Conservation (phyloP, 2,797 vertebrate genomes). For the Semotilus atromaculatus region DNA sequence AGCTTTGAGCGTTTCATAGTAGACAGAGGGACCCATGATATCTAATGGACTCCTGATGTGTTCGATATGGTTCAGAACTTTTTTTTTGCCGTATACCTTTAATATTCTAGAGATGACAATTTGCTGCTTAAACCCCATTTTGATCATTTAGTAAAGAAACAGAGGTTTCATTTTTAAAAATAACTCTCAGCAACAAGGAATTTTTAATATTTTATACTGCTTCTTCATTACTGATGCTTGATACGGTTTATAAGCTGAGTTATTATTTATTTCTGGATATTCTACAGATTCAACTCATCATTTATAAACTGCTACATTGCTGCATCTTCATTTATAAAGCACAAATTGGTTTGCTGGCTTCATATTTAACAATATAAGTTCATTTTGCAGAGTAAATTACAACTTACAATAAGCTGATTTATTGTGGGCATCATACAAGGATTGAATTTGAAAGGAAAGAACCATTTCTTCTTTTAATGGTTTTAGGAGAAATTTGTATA, state of each 20-base stretch:
- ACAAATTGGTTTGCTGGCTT: not conserved
- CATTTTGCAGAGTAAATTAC: not conserved
- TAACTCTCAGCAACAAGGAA: not conserved
- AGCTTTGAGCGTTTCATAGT: conserved; percentile 22
- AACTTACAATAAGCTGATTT: not conserved
- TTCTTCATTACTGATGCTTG: conserved; percentile 2
- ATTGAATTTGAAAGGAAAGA: not conserved
- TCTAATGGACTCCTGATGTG: not conserved
- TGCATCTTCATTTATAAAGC: not conserved
- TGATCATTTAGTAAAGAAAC: not conserved
- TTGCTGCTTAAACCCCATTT: not conserved
- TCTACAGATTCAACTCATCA: not conserved
- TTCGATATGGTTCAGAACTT: not conserved
- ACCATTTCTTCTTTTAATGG: not conserved
- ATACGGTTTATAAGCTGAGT: not conserved
- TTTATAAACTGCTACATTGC: not conserved
- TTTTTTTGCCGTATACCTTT: not conserved
- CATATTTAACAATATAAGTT: not conserved
- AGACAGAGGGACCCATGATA: not conserved
- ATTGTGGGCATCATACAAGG: not conserved
- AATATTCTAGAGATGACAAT: conserved; percentile 8
- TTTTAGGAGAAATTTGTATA: not conserved
- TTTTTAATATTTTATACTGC: not conserved
- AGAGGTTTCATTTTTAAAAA: not conserved
- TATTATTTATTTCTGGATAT: not conserved